A percentile compares a stretch with the other conserved stretches of the same genome.
phyloP scores from a whole-genome alignment of 2,113 vertebrate species.

The Conger conger region DNA sequence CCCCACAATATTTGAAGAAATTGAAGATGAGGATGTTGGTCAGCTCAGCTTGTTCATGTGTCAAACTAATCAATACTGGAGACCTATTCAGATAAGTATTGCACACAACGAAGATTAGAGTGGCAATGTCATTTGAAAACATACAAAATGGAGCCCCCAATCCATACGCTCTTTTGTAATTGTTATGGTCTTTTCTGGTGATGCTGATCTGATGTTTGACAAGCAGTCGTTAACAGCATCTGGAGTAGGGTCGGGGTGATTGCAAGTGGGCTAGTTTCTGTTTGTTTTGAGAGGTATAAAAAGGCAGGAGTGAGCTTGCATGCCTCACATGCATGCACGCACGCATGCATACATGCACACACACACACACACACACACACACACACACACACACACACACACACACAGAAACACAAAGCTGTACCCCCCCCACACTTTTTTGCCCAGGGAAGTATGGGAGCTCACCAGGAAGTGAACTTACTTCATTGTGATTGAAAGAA shows the following conservation, averaged over 20 bases:
- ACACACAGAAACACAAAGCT: background rate
- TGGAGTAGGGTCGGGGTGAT: background rate
- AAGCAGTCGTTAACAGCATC: background rate
- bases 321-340: background rate
- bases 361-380: background rate
- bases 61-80: background rate
- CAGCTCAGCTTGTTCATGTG: background rate
- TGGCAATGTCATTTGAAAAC: background rate
- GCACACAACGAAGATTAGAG: background rate
- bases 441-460: slow-evolving; percentile 8
- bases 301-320: too few relatives aligned
- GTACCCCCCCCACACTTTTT: background rate
- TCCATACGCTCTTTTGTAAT: background rate
- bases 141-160: background rate
- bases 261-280: background rate
- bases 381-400: background rate
- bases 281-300: slow-evolving; percentile 4
- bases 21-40: background rate
- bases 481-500: background rate
- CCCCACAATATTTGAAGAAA: too few relatives aligned
- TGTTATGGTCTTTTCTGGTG: background rate
- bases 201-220: background rate
- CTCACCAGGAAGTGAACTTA: background rate
- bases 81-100: background rate
- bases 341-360: background rate